phyloP scores from a whole-genome alignment of 2,888 invertebrate genomes.

The Platerodrilus igneus region DNA sequence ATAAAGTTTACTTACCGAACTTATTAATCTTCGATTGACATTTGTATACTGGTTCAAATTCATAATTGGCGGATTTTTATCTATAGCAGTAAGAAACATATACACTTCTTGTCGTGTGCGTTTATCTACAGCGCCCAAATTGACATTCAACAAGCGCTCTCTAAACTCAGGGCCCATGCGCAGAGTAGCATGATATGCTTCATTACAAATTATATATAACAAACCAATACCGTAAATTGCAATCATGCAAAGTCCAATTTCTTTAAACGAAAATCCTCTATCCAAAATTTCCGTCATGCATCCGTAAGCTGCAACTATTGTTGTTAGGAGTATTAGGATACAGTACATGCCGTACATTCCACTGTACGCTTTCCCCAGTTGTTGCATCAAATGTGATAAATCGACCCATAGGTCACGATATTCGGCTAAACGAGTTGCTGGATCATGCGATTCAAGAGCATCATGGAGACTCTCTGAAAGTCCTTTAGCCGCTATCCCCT shows the following conservation, averaged over 20 bases:
- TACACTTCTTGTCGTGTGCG: constrained; percentile 65
- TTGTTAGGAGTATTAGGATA: constrained; percentile 67
- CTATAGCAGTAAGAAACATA: constrained; percentile 69
- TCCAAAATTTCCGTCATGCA: constrained; percentile 68
- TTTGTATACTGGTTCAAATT: constrained; percentile 70
- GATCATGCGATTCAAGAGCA: constrained; percentile 60
- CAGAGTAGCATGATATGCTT: constrained; percentile 63
- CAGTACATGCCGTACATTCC: constrained; percentile 75
- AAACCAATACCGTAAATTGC: constrained; percentile 67
- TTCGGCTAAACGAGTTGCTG: constrained; percentile 61
- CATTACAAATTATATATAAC: constrained; percentile 68
- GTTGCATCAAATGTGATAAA: constrained; percentile 74
- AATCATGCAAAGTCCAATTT: constrained; percentile 66
- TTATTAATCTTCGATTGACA: constrained; percentile 64
- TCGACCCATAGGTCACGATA: constrained; percentile 68
- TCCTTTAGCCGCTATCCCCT: constrained; percentile 54
- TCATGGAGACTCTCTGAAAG: constrained; percentile 59
- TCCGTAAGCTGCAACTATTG: constrained; percentile 68
- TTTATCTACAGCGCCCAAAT: constrained; percentile 60
- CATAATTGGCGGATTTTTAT: constrained; percentile 73
- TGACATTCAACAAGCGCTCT: constrained; percentile 62
- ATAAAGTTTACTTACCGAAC: constrained; percentile 55
- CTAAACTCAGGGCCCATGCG: constrained; percentile 55
- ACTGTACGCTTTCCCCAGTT: constrained; percentile 67
- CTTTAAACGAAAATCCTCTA: constrained; percentile 66